Evolutionary conservation across 2,113 vertebrate species (phyloP).

Genomic region (Hassar affinis): DNA sequence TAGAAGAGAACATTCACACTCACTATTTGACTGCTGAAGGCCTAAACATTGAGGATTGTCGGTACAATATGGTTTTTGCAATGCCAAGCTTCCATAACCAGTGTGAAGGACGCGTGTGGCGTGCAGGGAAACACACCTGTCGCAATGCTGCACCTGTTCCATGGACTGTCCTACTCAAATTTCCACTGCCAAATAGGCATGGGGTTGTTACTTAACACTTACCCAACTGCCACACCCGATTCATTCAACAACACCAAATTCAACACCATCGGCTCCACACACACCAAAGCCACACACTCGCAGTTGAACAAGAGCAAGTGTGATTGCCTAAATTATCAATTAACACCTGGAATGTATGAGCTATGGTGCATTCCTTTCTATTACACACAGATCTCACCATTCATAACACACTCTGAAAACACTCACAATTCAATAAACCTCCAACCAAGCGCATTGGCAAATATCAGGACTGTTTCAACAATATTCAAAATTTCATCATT

Average conservation of each 20-base stretch:
- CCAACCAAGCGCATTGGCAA: slow-evolving; percentile 12
- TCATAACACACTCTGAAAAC: slow-evolving; percentile 6
- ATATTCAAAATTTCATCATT: not conserved
- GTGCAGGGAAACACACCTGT: slow-evolving; percentile 43
- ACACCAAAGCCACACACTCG: slow-evolving; percentile 9
- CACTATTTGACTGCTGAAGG: slow-evolving; percentile 48
- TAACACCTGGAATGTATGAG: slow-evolving; percentile 11
- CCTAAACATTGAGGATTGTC: not conserved
- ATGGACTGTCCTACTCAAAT: slow-evolving; percentile 33
- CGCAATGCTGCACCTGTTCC: slow-evolving; percentile 48
- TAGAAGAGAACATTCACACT: not conserved
- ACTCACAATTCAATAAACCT: slow-evolving; percentile 2
- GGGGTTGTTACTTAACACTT: slow-evolving; percentile 32
- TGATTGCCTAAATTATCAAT: not conserved
- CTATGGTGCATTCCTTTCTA: not conserved
- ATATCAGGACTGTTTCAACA: not conserved
- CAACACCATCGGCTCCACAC: not conserved
- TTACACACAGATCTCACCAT: slow-evolving; percentile 10
- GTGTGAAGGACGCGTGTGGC: not conserved
- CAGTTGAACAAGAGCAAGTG: slow-evolving; percentile 8
- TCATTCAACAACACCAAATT: not conserved
- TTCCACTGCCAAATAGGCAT: slow-evolving; percentile 47
- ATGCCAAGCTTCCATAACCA: not conserved
- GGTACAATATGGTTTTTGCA: not conserved
- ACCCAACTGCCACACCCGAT: slow-evolving; percentile 14